A percentile compares a stretch with the other conserved stretches of the same genome.
Conservation (phyloP, 2,797 vertebrate genomes). For the Dromococcyx pavoninus region DNA sequence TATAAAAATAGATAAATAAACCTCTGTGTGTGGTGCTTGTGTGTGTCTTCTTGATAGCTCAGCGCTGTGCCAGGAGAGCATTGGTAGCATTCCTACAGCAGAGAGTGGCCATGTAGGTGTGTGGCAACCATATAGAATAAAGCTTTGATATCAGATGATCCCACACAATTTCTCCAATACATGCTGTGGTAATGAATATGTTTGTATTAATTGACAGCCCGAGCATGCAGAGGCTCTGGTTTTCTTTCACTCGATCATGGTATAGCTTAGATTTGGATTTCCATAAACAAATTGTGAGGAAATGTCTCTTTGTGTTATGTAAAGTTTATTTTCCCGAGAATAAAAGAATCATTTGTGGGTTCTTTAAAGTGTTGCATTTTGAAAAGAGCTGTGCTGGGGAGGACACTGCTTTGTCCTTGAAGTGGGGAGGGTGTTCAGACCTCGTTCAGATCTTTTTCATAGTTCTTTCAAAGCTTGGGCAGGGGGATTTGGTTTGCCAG, state of each 20-base stretch:
- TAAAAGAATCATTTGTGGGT: conserved; percentile 24
- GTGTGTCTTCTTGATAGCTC: not conserved
- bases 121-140: conserved; percentile 9
- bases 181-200: not conserved
- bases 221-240: not conserved
- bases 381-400: not conserved
- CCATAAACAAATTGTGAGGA: conserved; percentile 10
- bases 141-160: not conserved
- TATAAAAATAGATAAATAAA: not conserved
- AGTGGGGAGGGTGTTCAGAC: not conserved
- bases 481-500: not conserved
- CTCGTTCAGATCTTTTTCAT: not conserved
- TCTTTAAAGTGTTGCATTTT: conserved; percentile 8
- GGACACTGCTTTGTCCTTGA: not conserved
- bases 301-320: not conserved
- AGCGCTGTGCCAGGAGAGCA: not conserved
- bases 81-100: not conserved
- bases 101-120: not conserved
- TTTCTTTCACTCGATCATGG: not conserved
- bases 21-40: not conserved
- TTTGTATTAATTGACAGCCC: conserved; percentile 35
- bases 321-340: conserved; percentile 22
- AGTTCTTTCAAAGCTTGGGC: not conserved
- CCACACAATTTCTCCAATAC: not conserved
- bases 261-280: conserved; percentile 9